These are phyloP conservation scores for Brevimyrus niger DNA, from an alignment of 2,113 vertebrate species.

Conservation along the genomic window DNA sequence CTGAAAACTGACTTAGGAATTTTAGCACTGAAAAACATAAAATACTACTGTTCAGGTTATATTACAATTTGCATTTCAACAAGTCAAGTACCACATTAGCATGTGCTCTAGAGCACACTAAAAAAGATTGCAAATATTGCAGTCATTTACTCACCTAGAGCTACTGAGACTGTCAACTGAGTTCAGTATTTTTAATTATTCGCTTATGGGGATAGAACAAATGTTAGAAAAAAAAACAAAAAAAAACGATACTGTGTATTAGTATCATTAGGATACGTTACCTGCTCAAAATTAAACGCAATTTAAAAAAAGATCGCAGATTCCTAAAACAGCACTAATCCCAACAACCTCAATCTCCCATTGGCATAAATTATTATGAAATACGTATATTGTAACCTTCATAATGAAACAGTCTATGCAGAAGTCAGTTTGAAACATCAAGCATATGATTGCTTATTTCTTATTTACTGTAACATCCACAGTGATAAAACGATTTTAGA, in stretches of 20 bases:
- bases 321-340: background rate
- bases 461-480: background rate
- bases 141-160: background rate
- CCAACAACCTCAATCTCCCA: background rate
- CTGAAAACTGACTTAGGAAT: background rate
- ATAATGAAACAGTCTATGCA: background rate
- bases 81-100: background rate
- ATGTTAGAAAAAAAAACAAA: background rate
- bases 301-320: background rate
- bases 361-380: background rate
- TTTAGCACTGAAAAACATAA: background rate
- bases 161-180: background rate
- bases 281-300: background rate
- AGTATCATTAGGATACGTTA: background rate
- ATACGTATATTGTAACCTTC: background rate
- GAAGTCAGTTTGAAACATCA: background rate
- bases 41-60: background rate
- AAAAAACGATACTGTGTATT: background rate
- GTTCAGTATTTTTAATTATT: background rate
- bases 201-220: background rate
- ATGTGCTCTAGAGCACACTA: background rate
- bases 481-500: too few species aligned
- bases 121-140: background rate
- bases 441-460: background rate
- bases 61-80: background rate